Evolutionary conservation across 2,113 vertebrate species (phyloP), one percentile per base, ranked within the genome.

Genomic region (Channa argus): DNA sequence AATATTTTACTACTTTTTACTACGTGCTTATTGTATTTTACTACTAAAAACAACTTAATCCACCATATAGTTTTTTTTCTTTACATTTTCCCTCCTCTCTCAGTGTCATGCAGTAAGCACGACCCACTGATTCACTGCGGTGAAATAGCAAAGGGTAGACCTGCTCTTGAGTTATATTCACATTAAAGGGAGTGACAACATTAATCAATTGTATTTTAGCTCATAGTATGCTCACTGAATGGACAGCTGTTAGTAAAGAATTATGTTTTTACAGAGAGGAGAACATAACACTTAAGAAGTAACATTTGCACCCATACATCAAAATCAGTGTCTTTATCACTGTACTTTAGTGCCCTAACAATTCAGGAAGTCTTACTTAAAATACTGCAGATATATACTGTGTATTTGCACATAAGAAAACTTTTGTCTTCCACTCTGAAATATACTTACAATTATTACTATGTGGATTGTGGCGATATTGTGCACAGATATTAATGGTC

Each of bases 141-240:
- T n/a, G 52, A 44, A 38, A 46, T 39, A 52, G 59, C 14, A 82
- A 88, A 88, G 86, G 86, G 49, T 69, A 87, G 60, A 44, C 41
- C 62, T 81, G 58, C 71, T 82, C 77, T 33, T 52, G 43, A 77
- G 86, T 86, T 77, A 80, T 65, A 65, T 67, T 59, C 85, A 41
- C 79, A 69, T 79, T 84, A 78, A 68, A 79, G 50, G 70, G 24
- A 83, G 69, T 86, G 79, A 77, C 79, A 74, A 62, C 46, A 58
- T 56, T 59, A 68, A 80, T 84, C 74, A 63, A 76, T 38, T 60
- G 73, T 58, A n/a, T 53, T 71, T 70, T 33, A n/a, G 44, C 36
- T 82, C 59, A 44, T 75, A 63, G 44, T 38, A 13, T 41, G 45
- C 37, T 51, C 66, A 43, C 11, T 63, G 58, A 74, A 39, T 53